These are phyloP conservation scores for Ctenochaetus hawaiiensis DNA, from an alignment of 2,797 vertebrate species.

Conservation along the genomic window DNA sequence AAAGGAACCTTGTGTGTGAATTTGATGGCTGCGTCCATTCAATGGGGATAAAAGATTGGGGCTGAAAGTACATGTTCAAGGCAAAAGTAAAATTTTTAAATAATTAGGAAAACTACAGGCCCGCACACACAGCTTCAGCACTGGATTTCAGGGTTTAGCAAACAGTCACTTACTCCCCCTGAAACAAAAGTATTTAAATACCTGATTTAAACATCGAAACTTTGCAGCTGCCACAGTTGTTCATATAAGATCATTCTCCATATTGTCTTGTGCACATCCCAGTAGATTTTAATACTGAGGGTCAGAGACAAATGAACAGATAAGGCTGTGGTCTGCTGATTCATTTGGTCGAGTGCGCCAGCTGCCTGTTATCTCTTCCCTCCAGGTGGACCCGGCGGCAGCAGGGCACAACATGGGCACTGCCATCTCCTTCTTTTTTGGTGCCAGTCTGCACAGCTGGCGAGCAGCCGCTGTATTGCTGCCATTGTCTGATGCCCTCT, in stretches of 20 bases:
- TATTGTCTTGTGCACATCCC: neutral
- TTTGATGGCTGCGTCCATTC: neutral
- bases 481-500: constrained; percentile 75
- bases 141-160: neutral
- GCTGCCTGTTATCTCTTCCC: constrained; percentile 44
- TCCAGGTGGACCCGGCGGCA: constrained; percentile 67
- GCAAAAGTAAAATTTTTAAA: neutral
- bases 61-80: neutral
- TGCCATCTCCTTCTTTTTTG: constrained; percentile 37
- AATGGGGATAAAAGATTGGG: neutral
- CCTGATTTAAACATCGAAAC: neutral
- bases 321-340: constrained; percentile 10
- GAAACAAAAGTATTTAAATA: constrained; percentile 11
- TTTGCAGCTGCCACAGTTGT: neutral
- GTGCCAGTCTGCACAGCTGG: constrained; percentile 75
- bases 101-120: neutral
- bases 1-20: neutral
- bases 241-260: neutral
- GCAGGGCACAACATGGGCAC: constrained; percentile 39
- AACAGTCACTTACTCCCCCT: neutral
- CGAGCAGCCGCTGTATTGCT: constrained; percentile 52
- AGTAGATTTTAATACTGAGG: constrained; percentile 7
- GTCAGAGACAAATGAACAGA: constrained; percentile 26
- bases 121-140: neutral
- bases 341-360: constrained; percentile 43